Evolutionary conservation across 2,888 invertebrate species (phyloP), one percentile per base, ranked within the genome.

Genomic region (Trichopria drosophilae): DNA sequence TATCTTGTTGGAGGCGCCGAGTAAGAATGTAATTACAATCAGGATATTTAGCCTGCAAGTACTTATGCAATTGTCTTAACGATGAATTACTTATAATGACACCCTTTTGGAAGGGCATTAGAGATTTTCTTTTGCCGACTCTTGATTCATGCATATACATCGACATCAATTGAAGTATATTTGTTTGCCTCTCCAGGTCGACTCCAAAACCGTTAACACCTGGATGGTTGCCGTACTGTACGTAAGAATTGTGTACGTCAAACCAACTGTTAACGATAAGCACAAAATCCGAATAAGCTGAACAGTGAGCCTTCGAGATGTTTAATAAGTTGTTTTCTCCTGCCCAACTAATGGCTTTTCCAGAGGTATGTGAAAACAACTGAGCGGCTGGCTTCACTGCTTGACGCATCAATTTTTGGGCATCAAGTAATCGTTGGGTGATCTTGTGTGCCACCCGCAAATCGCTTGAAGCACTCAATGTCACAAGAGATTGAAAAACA

Each of bases 231-330:
- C 24, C 24, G 10, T 24, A 24, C 6, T 7, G 7, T 7, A 24
- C 23, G 6, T 36, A 5, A 20, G 53, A 55, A 47, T 67, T 63
- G 46, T 63, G 51, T 1, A 67, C 24, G 46, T 65, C 63, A 51
- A 65, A 66, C 67, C 67, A 67, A n/a, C 32, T 36, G 48, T 63
- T 66, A 0, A 64, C 51, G 22, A 54, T 7, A 26, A 60, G 54
- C 18, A 64, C 51, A 51, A 66, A 66, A 22, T 62, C 51, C 7
- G 57, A 6, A 10, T 24, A 24, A 24, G 24, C 24, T n/a, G n/a
- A n/a, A n/a, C n/a, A n/a, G n/a, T n/a, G n/a, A n/a, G n/a, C n/a
- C n/a, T n/a, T n/a, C n/a, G n/a, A n/a, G n/a, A n/a, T n/a, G n/a
- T n/a, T n/a, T 9, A 24, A 10, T 10, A 24, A 24, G 10, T 24